These are phyloP conservation scores for Diplodus puntazzo DNA, from an alignment of 2,797 vertebrate genomes.

Conservation along the genomic window DNA sequence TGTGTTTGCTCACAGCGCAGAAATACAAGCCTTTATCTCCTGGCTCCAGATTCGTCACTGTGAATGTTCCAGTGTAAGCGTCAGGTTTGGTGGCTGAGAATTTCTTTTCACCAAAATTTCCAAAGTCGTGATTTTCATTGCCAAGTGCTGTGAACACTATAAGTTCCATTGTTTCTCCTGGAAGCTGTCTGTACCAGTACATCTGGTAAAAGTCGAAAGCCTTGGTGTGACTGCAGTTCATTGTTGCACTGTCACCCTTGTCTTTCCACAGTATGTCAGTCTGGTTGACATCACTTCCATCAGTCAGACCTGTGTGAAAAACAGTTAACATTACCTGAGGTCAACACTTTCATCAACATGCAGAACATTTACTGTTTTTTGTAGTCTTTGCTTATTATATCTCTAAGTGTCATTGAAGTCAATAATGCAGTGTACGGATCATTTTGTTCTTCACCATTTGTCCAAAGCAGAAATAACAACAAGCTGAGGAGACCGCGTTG, in stretches of 20 bases:
- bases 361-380: background rate
- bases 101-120: background rate
- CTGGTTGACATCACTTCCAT: conserved; percentile 23
- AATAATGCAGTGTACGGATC: too few relatives aligned
- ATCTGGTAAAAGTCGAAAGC: background rate
- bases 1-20: conserved; percentile 66
- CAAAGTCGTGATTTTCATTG: background rate
- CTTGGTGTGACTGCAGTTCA: conserved; percentile 32
- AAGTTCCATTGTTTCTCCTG: background rate
- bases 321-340: background rate
- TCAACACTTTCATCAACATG: too few relatives aligned
- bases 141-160: background rate
- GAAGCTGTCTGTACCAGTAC: conserved; percentile 65
- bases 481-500: background rate
- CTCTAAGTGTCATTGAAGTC: too few relatives aligned
- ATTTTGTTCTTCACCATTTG: too few relatives aligned
- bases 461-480: background rate
- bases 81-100: conserved; percentile 43
- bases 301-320: conserved; percentile 26
- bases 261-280: background rate
- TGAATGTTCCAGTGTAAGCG: conserved; percentile 54
- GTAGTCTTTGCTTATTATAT: background rate
- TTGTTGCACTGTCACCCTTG: background rate
- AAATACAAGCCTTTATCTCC: conserved; percentile 62
- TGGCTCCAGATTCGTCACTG: conserved; percentile 52